Base-by-base conservation (phyloP, 2,888 invertebrate species). In the Blomia tropicalis region DNA sequence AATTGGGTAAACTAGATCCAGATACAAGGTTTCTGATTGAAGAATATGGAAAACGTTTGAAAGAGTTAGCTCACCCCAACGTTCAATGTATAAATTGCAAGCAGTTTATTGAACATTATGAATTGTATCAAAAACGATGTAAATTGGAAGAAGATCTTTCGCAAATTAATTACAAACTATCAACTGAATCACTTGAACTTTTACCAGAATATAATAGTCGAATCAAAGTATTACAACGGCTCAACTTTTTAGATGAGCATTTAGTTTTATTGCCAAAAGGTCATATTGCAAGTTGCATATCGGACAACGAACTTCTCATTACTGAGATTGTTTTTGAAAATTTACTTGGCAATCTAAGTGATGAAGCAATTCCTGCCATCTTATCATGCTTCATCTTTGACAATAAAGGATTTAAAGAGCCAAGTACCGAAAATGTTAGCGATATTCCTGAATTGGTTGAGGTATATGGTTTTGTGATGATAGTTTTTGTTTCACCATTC, bases 271-370 rank as follows among this genome's bases (percentile, higher is more conserved):
- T 82, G 64, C 74, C 87, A 62, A 87, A 87, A 75, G 91, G 91
- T 1, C 79, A 84, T 64, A 87, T 89, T 1, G 89, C 89, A 1
- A 84, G 88, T 70, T 83, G 85, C 75, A 86, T 90, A 80, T 84
- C 86, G 47, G 84, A 81, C 69, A 76, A 78, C 58, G 95, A 91
- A 73, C 77, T 98, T 23, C 80, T 98, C 60, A 84, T 96, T 65
- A 95, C 96, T 0, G 96, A 98, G 73, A 76, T 98, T 53, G 85
- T 96, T 41, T 82, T 95, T 69, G 82, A 87, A 66, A 91, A 93
- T 73, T 82, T 87, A 59, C 81, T 98, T 67, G 85, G 85, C 0
- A 83, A 87, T 70, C 80, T 89, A 65, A 81, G 82, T 66, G 85
- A 91, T 0, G 84, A 87, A 0, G 93, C 95, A 76, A 91, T 96